phyloP scores from a whole-genome alignment of 1,140 invertebrate genomes.

The Sycobia sp. region DNA sequence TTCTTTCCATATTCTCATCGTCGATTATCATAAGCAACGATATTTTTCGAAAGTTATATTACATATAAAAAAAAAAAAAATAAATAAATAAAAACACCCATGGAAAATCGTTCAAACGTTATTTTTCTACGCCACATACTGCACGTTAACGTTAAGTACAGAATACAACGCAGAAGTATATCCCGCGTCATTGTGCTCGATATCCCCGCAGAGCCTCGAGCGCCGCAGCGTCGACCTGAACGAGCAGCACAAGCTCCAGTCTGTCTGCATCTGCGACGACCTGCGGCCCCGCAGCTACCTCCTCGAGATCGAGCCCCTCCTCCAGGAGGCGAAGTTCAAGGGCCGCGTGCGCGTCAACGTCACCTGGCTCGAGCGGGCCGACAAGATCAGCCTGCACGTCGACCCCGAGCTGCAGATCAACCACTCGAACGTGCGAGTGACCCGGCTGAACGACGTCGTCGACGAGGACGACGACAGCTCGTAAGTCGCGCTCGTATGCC shows the following conservation, averaged over 20 bases:
- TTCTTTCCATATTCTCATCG: too few species aligned
- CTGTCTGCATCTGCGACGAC: slow-evolving; percentile 60
- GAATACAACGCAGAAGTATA: too few species aligned
- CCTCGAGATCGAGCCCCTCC: slow-evolving; percentile 67
- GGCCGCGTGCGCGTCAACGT: slow-evolving; percentile 69
- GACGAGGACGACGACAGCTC: slow-evolving; percentile 20
- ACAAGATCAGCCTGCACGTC: slow-evolving; percentile 68
- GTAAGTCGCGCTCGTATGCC: too few species aligned
- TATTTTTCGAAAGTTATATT: too few species aligned
- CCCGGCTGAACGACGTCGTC: slow-evolving; percentile 35
- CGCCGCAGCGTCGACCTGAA: slow-evolving; percentile 49
- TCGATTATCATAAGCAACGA: too few species aligned
- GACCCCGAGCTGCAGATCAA: slow-evolving; percentile 66
- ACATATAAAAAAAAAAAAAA: too few species aligned
- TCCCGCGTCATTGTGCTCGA: too few species aligned
- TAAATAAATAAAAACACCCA: too few species aligned
- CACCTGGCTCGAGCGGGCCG: slow-evolving; percentile 63
- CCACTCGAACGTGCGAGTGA: slow-evolving; percentile 44
- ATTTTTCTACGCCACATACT: too few species aligned
- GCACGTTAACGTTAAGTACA: too few species aligned
- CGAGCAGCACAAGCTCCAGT: slow-evolving; percentile 42
- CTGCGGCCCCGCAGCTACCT: slow-evolving; percentile 67
- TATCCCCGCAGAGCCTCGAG: too few species aligned
- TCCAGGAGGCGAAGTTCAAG: slow-evolving; percentile 65
- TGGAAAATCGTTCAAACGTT: too few species aligned